Conservation (phyloP, 35 echinoderm and acorn worm genomes). For the Acanthaster planci region DNA sequence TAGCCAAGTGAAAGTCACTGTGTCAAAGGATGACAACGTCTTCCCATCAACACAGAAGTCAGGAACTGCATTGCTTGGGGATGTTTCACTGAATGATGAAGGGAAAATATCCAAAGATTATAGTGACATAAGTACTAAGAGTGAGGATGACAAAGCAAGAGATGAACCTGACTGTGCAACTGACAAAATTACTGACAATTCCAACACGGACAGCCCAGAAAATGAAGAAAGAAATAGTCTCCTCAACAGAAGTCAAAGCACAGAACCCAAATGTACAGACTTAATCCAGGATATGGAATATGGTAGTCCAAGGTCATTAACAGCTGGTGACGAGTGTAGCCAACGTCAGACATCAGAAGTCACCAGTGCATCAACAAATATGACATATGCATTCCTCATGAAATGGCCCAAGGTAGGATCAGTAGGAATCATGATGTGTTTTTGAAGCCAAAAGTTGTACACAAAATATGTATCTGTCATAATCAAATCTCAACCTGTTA, state of each 20-base stretch:
- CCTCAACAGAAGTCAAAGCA: background rate
- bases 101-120: background rate
- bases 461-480: too few relatives aligned
- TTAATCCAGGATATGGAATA: background rate
- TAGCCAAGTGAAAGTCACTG: background rate
- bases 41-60: background rate
- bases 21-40: background rate
- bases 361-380: background rate
- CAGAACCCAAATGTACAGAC: background rate
- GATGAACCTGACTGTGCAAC: background rate
- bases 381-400: conserved; percentile 23
- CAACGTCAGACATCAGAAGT: background rate
- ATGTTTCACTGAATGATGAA: background rate
- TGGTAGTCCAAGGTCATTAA: background rate
- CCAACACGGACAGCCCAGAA: background rate
- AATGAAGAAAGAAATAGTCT: conserved; percentile 9
- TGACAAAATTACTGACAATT: background rate
- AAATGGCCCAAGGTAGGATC: conserved; percentile 16
- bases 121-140: conserved; percentile 15
- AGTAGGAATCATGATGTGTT: too few relatives aligned
- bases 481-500: too few relatives aligned
- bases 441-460: too few relatives aligned
- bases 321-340: background rate
- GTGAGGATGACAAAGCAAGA: conserved; percentile 24
- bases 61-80: background rate